Percentiles rank a stretch among this genome's conserved stretches.
Conservation (phyloP, 2,888 invertebrate species). For the Coenonympha glycerion region DNA sequence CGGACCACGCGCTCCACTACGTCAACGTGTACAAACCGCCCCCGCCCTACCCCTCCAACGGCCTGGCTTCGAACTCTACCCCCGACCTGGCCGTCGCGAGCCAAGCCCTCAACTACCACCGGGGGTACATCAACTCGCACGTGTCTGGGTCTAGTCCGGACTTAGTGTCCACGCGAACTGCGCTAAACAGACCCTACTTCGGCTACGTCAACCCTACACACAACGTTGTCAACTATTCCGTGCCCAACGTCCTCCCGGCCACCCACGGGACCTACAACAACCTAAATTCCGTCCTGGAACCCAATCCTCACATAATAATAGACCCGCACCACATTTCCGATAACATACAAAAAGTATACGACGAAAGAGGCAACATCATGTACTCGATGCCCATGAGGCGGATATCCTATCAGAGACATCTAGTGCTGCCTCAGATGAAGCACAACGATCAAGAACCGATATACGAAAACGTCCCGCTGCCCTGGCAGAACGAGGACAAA, state of each 20-base stretch:
- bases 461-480: slow-evolving; percentile 86
- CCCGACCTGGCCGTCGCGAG: slow-evolving; percentile 87
- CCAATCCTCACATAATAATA: slow-evolving; percentile 71
- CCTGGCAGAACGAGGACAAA: slow-evolving; percentile 73
- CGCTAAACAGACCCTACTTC: slow-evolving; percentile 70
- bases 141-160: slow-evolving; percentile 87
- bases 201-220: slow-evolving; percentile 54
- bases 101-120: slow-evolving; percentile 71
- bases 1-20: slow-evolving; percentile 72
- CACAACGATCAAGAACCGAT: slow-evolving; percentile 80
- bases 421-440: slow-evolving; percentile 67
- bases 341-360: slow-evolving; percentile 78
- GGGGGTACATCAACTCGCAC: slow-evolving; percentile 70
- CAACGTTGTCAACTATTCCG: slow-evolving; percentile 51
- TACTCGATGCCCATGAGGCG: slow-evolving; percentile 77
- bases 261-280: slow-evolving; percentile 85
- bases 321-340: slow-evolving; percentile 76
- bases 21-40: slow-evolving; percentile 87
- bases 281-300: slow-evolving; percentile 77
- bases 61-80: slow-evolving; percentile 87
- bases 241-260: slow-evolving; percentile 56
- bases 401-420: slow-evolving; percentile 60
- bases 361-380: slow-evolving; percentile 78
- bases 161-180: slow-evolving; percentile 82
- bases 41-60: slow-evolving; percentile 87